A percentile compares a stretch with the other conserved stretches of the same genome.
Conservation (phyloP, 2,113 vertebrate species). For the Catagonus wagneri region DNA sequence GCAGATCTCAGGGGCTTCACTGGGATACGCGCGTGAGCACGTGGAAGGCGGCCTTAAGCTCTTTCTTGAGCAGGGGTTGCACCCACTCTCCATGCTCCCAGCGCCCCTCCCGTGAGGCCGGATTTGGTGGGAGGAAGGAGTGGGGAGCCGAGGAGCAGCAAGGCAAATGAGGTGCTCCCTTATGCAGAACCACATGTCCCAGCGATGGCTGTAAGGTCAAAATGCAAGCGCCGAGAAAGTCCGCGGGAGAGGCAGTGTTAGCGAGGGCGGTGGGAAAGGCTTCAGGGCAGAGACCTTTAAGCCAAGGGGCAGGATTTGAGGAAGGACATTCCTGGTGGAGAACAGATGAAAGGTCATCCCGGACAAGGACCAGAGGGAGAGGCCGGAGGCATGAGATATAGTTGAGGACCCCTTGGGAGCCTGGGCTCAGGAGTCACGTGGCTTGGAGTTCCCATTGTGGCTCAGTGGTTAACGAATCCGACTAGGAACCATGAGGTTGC, state of each 20-base stretch:
- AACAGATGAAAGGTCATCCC: background rate
- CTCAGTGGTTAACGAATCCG: too few species aligned
- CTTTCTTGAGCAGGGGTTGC: background rate
- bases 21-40: fast-evolving
- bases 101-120: background rate
- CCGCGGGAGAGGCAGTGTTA: background rate
- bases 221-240: background rate
- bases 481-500: too few species aligned
- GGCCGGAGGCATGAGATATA: too few species aligned
- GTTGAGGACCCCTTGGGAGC: background rate
- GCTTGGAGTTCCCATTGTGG: too few species aligned
- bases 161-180: background rate
- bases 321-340: background rate
- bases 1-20: background rate
- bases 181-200: background rate
- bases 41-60: background rate
- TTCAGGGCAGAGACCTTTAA: background rate
- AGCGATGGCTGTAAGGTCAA: background rate
- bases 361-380: background rate
- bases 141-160: background rate
- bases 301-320: fast-evolving
- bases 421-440: background rate
- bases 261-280: background rate
- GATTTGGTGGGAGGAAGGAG: background rate
- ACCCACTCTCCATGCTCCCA: background rate